Evolutionary conservation across 2,888 invertebrate genomes (phyloP), one percentile per base, ranked within the genome.

Genomic region (Hermaeophaga mercurialis): DNA sequence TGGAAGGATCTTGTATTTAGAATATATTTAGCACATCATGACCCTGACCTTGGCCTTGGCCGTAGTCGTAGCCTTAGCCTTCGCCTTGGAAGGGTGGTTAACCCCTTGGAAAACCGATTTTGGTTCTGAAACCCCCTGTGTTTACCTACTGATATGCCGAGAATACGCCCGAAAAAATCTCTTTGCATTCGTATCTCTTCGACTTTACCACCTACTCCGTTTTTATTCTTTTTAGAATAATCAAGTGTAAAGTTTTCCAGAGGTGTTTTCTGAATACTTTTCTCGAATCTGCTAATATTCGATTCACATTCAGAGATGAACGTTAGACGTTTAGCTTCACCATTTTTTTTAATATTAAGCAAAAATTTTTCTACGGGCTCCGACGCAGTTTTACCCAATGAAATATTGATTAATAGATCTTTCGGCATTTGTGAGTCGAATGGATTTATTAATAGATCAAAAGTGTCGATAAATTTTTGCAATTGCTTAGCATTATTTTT

Each of bases 301-400:
- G 14, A 34, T 43, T 48, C 43, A 60, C 68, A 70, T 54, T 72
- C 67, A 15, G 63, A 17, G 38, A 69, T 68, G 46, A 70, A 70
- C 18, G 50, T 58, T 61, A 62, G 31, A 33, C 65, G 63, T 57
- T 58, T 41, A 31, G 9, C 43, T 6, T 67, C 57, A 46, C 68
- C 69, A 56, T 53, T 61, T 46, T 54, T 54, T 57, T 66, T 62
- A 41, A 68, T 57, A 54, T 66, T 66, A 59, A 36, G 47, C 17
- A 47, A 33, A 47, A 19, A 67, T 36, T 62, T 50, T 52, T 56
- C 58, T 38, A 65, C 64, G 6, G 53, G 33, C 43, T 56, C 50
- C 24, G 63, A 52, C 8, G 64, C 66, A 19, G 22, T 5, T 22
- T 22, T 22, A 22, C 22, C 22, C 22, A 7, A 22, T 22, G 4